A percentile compares a stretch with the other conserved stretches of the same genome.
Conservation (phyloP, 92 coral and sea anemone genomes). For the Siderastrea siderea region DNA sequence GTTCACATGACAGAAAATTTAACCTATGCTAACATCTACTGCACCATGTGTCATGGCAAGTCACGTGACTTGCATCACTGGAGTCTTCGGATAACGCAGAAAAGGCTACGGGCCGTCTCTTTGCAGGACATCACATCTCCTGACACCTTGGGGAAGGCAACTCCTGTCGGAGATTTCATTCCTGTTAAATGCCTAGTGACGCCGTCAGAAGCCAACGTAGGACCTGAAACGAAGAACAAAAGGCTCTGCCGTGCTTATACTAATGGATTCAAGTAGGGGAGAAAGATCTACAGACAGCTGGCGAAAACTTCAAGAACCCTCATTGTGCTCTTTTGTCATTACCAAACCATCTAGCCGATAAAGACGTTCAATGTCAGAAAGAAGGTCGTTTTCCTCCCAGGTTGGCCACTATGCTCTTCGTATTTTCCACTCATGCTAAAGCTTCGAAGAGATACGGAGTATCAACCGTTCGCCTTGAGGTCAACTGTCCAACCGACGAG, state of each 20-base stretch:
- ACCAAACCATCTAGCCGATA: neutral
- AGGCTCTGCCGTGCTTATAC: slow-evolving; percentile 9
- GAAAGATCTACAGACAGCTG: too few species aligned
- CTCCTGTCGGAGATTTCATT: neutral
- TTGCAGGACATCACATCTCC: neutral
- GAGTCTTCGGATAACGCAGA: neutral
- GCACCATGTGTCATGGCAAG: slow-evolving; percentile 33
- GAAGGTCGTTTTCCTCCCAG: neutral
- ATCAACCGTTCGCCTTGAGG: neutral
- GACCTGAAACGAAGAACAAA: neutral
- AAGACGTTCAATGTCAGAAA: too few species aligned
- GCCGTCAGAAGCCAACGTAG: neutral
- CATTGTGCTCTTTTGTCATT: neutral
- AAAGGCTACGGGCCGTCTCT: neutral
- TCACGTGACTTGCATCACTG: slow-evolving; percentile 6
- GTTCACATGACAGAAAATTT: neutral
- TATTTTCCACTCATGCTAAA: neutral
- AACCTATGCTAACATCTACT: slow-evolving; percentile 46
- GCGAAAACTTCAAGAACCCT: neutral
- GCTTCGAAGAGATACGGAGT: too few species aligned
- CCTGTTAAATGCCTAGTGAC: neutral
- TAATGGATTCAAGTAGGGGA: neutral
- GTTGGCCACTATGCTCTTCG: neutral
- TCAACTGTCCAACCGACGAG: neutral
- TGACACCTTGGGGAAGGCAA: neutral